Conservation (phyloP, 2,113 vertebrate genomes). For the Aleadryas rufinucha region DNA sequence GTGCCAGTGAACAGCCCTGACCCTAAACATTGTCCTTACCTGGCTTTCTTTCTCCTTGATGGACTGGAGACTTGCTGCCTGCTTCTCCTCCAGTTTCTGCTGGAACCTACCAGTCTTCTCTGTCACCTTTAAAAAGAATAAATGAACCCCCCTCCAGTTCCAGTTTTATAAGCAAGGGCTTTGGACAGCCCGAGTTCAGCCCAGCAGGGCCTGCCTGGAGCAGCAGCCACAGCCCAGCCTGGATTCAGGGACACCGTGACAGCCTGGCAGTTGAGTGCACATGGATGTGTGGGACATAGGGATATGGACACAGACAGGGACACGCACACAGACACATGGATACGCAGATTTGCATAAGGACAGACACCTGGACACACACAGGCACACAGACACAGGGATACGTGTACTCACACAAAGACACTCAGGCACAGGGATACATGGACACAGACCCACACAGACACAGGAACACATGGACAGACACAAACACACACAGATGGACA, state of each 20-base stretch:
- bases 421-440: not conserved
- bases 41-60: constrained; percentile 83
- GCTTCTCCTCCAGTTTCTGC: constrained; percentile 85
- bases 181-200: not conserved
- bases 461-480: no score
- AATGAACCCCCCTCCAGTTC: accelerated
- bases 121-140: constrained; percentile 68
- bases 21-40: constrained; percentile 61
- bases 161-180: not conserved
- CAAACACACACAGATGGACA: no score
- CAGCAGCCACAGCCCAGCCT: no score
- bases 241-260: accelerated
- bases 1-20: no score
- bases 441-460: no score
- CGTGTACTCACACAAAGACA: not conserved
- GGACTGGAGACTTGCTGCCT: constrained; percentile 80
- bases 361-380: no score
- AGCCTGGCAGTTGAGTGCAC: not conserved
- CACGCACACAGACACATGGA: not conserved
- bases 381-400: no score
- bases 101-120: constrained; percentile 74
- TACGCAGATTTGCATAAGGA: no score
- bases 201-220: not conserved
- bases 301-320: no score
- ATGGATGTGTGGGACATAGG: accelerated